These are phyloP conservation scores for Pygoscelis adeliae DNA, from an alignment of 2,113 vertebrate species.

Conservation along the genomic window DNA sequence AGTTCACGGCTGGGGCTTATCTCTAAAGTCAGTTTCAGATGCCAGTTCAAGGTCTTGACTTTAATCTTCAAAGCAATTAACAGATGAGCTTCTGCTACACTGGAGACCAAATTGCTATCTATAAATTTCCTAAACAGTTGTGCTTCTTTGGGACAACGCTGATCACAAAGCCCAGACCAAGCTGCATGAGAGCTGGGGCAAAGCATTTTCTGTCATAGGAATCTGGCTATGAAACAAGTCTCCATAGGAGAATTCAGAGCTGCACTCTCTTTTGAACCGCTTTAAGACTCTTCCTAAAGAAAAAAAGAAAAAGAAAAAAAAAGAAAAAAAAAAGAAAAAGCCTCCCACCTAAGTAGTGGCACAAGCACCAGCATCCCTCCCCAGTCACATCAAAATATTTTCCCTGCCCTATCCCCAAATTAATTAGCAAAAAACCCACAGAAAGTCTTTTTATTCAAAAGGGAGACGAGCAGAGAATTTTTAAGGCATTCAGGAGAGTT, in stretches of 20 bases:
- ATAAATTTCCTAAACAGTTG: conserved; percentile 26
- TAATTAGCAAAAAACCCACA: not conserved
- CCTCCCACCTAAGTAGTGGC: not conserved
- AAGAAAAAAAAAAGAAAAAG: not conserved
- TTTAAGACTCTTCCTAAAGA: not conserved
- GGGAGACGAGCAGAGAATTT: not conserved
- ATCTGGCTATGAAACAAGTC: not conserved
- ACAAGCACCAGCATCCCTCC: not conserved
- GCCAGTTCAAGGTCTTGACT: conserved; percentile 51
- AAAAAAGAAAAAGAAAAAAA: not conserved
- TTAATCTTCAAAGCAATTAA: conserved; percentile 69
- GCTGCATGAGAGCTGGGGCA: not conserved
- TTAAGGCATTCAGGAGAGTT: not conserved
- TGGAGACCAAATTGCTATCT: conserved; percentile 29
- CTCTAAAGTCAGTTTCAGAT: conserved; percentile 31
- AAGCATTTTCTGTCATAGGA: not conserved
- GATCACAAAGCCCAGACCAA: conserved; percentile 14
- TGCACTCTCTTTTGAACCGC: not conserved
- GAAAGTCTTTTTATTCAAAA: not conserved
- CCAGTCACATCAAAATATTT: not conserved
- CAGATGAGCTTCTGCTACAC: conserved; percentile 41
- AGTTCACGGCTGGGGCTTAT: conserved; percentile 36
- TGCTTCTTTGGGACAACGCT: not conserved
- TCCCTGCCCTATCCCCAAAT: not conserved
- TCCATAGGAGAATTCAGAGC: not conserved